A percentile compares a stretch with the other conserved stretches of the same genome.
phyloP scores from a whole-genome alignment of 2,888 invertebrate genomes.

The Diplolepis rosae region DNA sequence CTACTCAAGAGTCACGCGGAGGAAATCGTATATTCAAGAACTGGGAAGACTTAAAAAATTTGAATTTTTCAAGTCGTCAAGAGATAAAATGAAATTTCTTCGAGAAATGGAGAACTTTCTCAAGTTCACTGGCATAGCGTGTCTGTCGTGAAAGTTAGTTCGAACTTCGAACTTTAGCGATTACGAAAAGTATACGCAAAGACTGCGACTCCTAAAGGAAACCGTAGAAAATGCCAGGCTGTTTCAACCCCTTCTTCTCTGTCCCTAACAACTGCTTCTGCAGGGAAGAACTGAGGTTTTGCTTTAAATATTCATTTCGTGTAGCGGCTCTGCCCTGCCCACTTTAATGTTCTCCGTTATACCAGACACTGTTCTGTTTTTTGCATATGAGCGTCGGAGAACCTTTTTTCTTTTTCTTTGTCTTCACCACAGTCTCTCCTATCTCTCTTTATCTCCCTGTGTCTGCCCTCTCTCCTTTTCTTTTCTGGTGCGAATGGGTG shows the following conservation, averaged over 20 bases:
- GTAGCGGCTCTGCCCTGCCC: conserved; percentile 51
- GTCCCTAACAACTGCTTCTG: conserved; percentile 27
- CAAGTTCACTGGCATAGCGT: conserved; percentile 3
- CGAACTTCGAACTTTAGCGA: conserved; percentile 32
- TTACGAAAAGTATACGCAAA: conserved; percentile 34
- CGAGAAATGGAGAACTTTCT: conserved; percentile 3
- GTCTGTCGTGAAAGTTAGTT: background rate
- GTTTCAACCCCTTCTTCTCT: conserved; percentile 19
- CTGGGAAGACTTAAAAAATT: no score
- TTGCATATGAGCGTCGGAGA: conserved; percentile 53
- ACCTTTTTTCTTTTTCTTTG: conserved; percentile 26
- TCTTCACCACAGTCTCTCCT: background rate
- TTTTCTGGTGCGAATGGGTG: conserved; percentile 18
- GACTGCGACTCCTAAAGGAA: conserved; percentile 1
- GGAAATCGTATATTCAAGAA: no score
- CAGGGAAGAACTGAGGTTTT: conserved; percentile 54
- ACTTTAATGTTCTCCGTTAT: conserved; percentile 24
- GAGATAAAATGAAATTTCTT: conserved; percentile 20
- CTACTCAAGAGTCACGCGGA: background rate
- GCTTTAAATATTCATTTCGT: conserved; percentile 67
- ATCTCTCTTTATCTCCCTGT: conserved; percentile 7
- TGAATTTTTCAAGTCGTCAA: background rate
- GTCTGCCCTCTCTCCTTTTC: conserved; percentile 2
- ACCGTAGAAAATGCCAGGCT: conserved; percentile 10
- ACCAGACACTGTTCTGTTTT: conserved; percentile 56